Percentiles rank a stretch among this genome's conserved stretches.
These are phyloP conservation scores for Paramormyrops hopkinsi DNA, from an alignment of 2,797 vertebrate species.

Conservation along the genomic window DNA sequence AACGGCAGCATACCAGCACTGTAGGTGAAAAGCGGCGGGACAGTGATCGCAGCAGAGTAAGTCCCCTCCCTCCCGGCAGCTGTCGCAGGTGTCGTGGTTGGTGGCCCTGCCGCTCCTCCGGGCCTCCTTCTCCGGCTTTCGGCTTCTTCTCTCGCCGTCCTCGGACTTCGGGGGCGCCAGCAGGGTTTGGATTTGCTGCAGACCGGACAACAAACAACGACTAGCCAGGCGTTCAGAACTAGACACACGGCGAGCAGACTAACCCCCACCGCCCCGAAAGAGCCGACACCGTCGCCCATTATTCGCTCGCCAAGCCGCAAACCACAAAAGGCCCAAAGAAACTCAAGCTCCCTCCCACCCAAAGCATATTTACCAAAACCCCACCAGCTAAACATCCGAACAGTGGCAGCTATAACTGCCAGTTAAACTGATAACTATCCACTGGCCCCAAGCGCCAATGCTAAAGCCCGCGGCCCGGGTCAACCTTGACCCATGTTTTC, in stretches of 20 bases:
- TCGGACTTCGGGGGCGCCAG: slow-evolving; percentile 93
- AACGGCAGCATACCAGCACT: slow-evolving; percentile 78
- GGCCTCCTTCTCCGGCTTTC: slow-evolving; percentile 85
- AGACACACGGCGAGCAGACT: not conserved
- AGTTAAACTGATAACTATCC: not conserved
- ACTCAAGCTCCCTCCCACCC: not conserved
- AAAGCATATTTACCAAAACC: not conserved
- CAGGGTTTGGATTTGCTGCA: slow-evolving; percentile 94
- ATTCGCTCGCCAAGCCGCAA: not conserved
- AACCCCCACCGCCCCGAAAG: not conserved
- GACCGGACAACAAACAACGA: not conserved
- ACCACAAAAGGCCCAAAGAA: not conserved
- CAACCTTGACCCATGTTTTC: not conserved
- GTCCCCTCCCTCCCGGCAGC: slow-evolving; percentile 94
- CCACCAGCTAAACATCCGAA: not conserved
- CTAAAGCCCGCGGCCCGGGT: not conserved
- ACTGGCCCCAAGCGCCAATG: not conserved
- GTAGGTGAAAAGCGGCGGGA: slow-evolving; percentile 93
- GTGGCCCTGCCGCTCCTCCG: slow-evolving; percentile 89
- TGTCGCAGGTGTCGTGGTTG: slow-evolving; percentile 98
- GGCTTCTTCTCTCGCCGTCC: slow-evolving; percentile 84
- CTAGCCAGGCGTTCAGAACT: not conserved
- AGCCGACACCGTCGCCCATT: not conserved
- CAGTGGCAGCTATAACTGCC: not conserved
- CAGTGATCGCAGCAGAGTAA: slow-evolving; percentile 95